phyloP scores from a whole-genome alignment of 2,797 vertebrate species.

The Sibirionetta formosa region DNA sequence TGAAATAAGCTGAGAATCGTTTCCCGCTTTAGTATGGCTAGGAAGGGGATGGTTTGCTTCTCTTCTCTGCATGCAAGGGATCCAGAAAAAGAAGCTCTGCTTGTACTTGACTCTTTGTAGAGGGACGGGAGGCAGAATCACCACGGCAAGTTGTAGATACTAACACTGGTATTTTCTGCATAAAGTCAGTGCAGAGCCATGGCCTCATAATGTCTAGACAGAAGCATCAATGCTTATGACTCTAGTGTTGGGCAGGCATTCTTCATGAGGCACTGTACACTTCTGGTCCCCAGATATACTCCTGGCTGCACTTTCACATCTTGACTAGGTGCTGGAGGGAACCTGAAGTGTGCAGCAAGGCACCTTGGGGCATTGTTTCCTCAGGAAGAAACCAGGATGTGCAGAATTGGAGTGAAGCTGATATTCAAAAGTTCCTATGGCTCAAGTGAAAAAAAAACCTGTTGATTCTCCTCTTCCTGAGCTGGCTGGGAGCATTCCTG shows the following conservation, averaged over 20 bases:
- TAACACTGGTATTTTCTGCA: not conserved
- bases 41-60: not conserved
- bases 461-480: not conserved
- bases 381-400: not conserved
- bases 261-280: not conserved
- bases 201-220: not conserved
- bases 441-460: not conserved
- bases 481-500: not conserved
- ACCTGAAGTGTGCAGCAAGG: not conserved
- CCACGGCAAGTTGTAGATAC: not conserved
- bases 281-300: not conserved
- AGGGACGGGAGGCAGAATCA: not conserved
- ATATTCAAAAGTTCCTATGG: not conserved
- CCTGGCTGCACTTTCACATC: not conserved
- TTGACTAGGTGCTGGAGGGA: not conserved
- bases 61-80: not conserved
- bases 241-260: not conserved
- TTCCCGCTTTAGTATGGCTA: not conserved
- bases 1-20: not conserved
- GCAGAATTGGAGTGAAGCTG: not conserved
- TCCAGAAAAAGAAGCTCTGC: not conserved
- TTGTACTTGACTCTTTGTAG: not conserved
- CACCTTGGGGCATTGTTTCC: not conserved
- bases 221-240: not conserved
- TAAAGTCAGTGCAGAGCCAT: not conserved